phyloP scores from a whole-genome alignment of 2,113 vertebrate genomes.

The Syngnathus floridae region DNA sequence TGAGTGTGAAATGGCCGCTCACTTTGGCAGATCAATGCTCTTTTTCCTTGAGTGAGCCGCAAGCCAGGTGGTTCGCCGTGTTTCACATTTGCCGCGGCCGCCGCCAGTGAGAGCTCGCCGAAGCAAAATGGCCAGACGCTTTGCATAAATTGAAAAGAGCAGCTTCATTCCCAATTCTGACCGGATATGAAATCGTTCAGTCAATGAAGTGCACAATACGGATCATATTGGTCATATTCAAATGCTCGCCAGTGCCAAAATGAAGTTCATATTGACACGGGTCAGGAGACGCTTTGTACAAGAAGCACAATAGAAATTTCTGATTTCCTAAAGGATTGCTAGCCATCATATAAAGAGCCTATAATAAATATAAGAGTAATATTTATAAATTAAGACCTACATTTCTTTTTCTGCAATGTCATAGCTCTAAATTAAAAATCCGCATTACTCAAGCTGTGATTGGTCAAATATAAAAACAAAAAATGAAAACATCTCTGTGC shows the following conservation, averaged over 20 bases:
- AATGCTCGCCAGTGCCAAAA: slow-evolving; percentile 39
- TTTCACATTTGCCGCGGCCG: slow-evolving; percentile 62
- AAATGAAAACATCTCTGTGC: too few relatives aligned
- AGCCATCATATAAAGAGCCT: neutral
- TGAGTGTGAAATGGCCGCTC: slow-evolving; percentile 59
- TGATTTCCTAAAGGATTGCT: neutral
- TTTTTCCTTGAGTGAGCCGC: slow-evolving; percentile 43
- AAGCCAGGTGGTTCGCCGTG: slow-evolving; percentile 1
- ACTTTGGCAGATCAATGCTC: slow-evolving; percentile 65
- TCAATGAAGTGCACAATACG: slow-evolving; percentile 53
- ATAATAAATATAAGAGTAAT: neutral
- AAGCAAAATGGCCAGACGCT: slow-evolving; percentile 49
- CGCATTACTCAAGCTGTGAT: too few relatives aligned
- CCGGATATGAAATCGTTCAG: slow-evolving; percentile 62
- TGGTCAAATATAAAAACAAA: too few relatives aligned
- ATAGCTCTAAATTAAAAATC: too few relatives aligned
- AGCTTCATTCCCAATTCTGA: slow-evolving; percentile 15
- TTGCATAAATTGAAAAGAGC: slow-evolving; percentile 66
- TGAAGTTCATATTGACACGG: slow-evolving; percentile 36
- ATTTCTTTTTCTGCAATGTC: too few relatives aligned
- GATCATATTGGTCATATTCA: slow-evolving; percentile 56
- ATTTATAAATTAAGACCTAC: too few relatives aligned
- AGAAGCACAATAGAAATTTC: neutral
- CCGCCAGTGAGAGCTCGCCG: slow-evolving; percentile 47
- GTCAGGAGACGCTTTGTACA: slow-evolving; percentile 12